Base-by-base conservation (phyloP, 1,140 invertebrate genomes). In the Marisa cornuarietis region DNA sequence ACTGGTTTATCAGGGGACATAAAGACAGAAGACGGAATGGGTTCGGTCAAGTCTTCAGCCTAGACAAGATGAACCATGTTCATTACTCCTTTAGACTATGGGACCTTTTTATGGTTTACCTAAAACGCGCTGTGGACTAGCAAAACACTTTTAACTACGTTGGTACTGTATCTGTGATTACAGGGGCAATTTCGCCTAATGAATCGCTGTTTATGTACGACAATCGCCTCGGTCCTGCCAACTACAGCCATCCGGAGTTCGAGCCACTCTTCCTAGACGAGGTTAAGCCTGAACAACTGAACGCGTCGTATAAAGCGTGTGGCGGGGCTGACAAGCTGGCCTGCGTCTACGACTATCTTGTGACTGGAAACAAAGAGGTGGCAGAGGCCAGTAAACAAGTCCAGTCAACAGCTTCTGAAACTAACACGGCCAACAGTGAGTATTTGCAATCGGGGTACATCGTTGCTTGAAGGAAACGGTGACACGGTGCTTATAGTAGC, bases 301-400 rank as follows among this genome's bases (percentile, higher is more conserved):
- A 14, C 24, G 51, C 26, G 3, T 63, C 76, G 20, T 42, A 14
- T 11, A n/a, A 18, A 16, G 31, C 24, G 22, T 78, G 76, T 69
- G 76, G 76, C 6, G 58, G 18, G 1, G 69, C 26, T 22, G 52
- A 78, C 42, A 65, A 65, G 20, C 14, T 69, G n/a, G 76, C 63
- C n/a, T 78, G 76, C 52, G 52, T 78, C 63, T 78, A 78, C 52
- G 76, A 78, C 49, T 78, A 22, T 31, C 20, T 78, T 16, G 76
- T 49, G 16, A 78, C 76, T 16, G 76, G 76, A 18, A 69, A 65
- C 42, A 16, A 31, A 22, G 31, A 26, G 24, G 42, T 78, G 42
- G 63, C 76, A 9, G 26, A 69, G 8, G 51, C 26, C 26, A 78
- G 63, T 26, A 78, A 69, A 51, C 9, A 78, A 22, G 16, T 52